Percentiles rank a stretch among this genome's conserved stretches.
Conservation (phyloP, 2,888 invertebrate genomes). For the Bedellia somnulentella region DNA sequence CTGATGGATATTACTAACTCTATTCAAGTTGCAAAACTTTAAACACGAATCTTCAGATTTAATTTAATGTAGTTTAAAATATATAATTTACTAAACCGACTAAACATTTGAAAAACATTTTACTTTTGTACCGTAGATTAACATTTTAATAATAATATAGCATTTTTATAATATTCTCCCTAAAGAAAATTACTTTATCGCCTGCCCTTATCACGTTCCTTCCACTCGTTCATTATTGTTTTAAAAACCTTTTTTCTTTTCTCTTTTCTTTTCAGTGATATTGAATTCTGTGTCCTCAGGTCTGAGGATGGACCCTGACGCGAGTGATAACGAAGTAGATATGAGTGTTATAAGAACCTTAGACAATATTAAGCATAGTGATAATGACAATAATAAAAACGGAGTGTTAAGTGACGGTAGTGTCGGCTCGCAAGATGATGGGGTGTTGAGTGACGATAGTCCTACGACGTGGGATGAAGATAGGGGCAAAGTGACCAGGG, state of each 20-base stretch:
- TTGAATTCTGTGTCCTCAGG: conserved; percentile 59
- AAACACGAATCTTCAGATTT: background rate
- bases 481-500: conserved; percentile 59
- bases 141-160: too few species aligned
- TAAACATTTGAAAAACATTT: too few species aligned
- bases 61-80: background rate
- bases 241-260: conserved; percentile 19
- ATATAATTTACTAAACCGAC: too few species aligned
- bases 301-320: conserved; percentile 55
- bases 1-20: too few species aligned
- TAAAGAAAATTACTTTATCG: too few species aligned
- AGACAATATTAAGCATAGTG: conserved; percentile 55
- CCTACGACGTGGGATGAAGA: conserved; percentile 33
- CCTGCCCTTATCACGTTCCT: too few species aligned
- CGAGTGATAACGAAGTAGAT: conserved; percentile 54
- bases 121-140: too few species aligned
- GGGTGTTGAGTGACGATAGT: conserved; percentile 30
- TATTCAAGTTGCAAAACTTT: too few species aligned
- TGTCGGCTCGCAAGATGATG: conserved; percentile 20
- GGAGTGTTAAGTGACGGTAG: conserved; percentile 31
- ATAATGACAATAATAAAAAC: conserved; percentile 41
- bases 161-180: too few species aligned
- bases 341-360: conserved; percentile 52
- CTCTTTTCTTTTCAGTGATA: conserved; percentile 56
- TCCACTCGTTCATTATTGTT: background rate